phyloP scores from a whole-genome alignment of 1,140 invertebrate species.

The Muscidifurax raptorellus region DNA sequence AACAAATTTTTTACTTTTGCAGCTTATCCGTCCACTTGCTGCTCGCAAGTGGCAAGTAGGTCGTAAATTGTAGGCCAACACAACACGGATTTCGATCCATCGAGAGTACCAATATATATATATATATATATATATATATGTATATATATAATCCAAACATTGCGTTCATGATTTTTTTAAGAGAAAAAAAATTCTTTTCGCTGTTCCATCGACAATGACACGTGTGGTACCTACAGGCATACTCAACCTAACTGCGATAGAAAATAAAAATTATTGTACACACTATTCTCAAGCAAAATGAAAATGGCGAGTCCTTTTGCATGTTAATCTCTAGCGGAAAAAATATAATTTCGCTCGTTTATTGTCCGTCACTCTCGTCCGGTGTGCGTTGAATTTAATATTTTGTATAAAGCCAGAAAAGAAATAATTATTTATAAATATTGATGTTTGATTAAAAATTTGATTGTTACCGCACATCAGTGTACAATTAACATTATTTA shows the following conservation, averaged over 20 bases:
- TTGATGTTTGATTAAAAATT: slow-evolving; percentile 70
- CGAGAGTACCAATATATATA: slow-evolving; percentile 31
- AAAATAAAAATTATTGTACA: background rate
- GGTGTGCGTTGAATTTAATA: slow-evolving; percentile 57
- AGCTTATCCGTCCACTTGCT: slow-evolving; percentile 34
- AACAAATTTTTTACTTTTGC: slow-evolving; percentile 33
- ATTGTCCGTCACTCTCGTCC: slow-evolving; percentile 42
- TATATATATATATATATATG: background rate
- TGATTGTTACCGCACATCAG: slow-evolving; percentile 69
- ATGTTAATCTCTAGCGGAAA: background rate
- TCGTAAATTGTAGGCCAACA: slow-evolving; percentile 46
- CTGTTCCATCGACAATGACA: background rate
- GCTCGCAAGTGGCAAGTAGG: slow-evolving; percentile 24
- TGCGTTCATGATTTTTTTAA: background rate
- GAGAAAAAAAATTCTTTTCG: background rate
- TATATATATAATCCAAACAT: background rate
- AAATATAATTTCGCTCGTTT: slow-evolving; percentile 6
- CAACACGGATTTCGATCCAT: slow-evolving; percentile 40
- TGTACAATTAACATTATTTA: slow-evolving; percentile 53
- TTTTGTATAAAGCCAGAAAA: slow-evolving; percentile 68
- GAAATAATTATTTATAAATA: slow-evolving; percentile 69
- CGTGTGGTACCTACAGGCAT: too few relatives aligned
- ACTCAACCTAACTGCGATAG: too few relatives aligned
- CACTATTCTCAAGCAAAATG: background rate
- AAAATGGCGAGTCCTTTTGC: background rate